Base-by-base conservation (phyloP, 2,797 vertebrate genomes). In the Chrysocyon brachyurus region DNA sequence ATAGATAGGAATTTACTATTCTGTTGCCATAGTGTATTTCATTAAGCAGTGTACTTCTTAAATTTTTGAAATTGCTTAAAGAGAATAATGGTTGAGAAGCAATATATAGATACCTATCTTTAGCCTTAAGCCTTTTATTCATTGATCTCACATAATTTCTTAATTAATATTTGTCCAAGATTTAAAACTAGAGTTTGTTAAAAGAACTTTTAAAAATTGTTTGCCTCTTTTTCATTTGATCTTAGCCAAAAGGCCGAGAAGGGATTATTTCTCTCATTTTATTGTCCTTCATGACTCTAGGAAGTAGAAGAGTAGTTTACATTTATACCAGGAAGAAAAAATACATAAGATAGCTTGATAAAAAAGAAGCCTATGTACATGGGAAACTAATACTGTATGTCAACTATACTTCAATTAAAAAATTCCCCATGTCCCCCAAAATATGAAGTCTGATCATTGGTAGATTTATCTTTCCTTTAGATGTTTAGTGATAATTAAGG, bases 1-100 rank as follows among this genome's bases (percentile, higher is more conserved):
- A 49, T 57, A 46, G 68, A 26, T 28, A 73, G 68, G 93, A 93
- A 94, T 70, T 24, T 36, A 63, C 12, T 85, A 14, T 83, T 64
- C 40, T 93, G 26, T 95, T 64, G 46, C 81, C 83, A 2, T 87
- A 31, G 54, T 82, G 15, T 85, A 15, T 87, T 92, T 95, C 85
- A 79, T 78, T 54, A 75, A 94, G 64, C n/a, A 79, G 28, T 90
- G 70, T 94, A 61, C 33, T 64, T 90, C 33, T 90, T 85, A 82
- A 15, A 75, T 77, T 90, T 94, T 97, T 31, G 12, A 46, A 92
- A 92, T 90, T 79, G 28, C 66, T 79, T 97, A 3, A 59, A 87
- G 54, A 92, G n/a, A 90, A 10, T 81, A 94, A 77, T 83, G 11
- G n/a, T 77, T 92, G 81, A 94, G 81, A 77, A 83, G 54, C 22